Conservation (phyloP, 1,140 invertebrate species). For the Macrobrachium rosenbergii region DNA sequence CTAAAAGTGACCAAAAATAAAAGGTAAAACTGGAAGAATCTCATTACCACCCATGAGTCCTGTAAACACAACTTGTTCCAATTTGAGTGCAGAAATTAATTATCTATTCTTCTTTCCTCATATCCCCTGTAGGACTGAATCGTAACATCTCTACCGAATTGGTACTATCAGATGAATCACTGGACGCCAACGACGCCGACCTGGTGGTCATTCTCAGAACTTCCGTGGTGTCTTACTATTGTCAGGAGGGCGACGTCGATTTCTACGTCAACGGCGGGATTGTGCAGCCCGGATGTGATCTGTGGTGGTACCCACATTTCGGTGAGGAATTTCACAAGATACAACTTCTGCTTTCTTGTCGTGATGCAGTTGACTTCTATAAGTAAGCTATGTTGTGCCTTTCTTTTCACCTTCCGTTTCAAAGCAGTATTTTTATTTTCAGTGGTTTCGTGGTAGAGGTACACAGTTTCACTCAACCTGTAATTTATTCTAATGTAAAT, state of each 20-base stretch:
- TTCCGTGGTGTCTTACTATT: not conserved
- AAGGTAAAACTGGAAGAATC: no score
- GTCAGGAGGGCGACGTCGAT: not conserved
- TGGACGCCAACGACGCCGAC: not conserved
- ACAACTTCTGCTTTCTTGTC: no score
- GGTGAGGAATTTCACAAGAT: not conserved
- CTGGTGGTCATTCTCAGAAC: not conserved
- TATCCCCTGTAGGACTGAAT: not conserved
- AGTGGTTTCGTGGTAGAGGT: no score
- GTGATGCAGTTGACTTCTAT: no score
- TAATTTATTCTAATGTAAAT: no score
- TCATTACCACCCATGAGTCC: no score
- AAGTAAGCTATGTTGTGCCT: no score
- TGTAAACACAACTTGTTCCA: not conserved
- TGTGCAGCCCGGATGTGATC: constrained; percentile 1
- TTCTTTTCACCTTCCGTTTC: no score
- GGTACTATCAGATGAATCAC: not conserved
- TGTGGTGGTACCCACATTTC: not conserved
- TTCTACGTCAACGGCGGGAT: not conserved
- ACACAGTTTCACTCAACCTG: no score
- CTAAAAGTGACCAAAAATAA: no score
- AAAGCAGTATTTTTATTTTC: no score
- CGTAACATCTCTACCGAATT: not conserved
- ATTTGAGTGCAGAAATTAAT: not conserved
- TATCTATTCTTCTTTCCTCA: not conserved